phyloP scores from a whole-genome alignment of 2,113 vertebrate genomes.

The Proteles cristata region DNA sequence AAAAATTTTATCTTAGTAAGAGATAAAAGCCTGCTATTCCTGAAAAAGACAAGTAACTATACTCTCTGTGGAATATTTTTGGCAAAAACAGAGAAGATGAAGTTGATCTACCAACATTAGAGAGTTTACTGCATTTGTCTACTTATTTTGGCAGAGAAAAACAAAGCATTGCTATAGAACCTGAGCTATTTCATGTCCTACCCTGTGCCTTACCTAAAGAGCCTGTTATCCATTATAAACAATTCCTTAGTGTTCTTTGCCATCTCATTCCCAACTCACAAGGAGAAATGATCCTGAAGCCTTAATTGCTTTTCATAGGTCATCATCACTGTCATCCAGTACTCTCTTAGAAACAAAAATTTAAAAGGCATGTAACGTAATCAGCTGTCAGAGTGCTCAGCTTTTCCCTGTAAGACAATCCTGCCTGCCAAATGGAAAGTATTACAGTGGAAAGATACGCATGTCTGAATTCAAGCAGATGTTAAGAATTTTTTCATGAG shows the following conservation, averaged over 20 bases:
- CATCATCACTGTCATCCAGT: slow-evolving; percentile 1
- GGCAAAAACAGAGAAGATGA: slow-evolving; percentile 29
- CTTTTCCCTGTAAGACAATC: background rate
- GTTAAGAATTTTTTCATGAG: background rate
- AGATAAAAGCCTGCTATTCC: background rate
- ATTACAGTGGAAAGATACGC: background rate
- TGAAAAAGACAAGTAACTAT: background rate
- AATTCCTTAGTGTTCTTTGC: background rate
- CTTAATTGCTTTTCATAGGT: slow-evolving; percentile 68
- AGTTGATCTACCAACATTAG: background rate
- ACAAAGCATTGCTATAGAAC: slow-evolving; percentile 18
- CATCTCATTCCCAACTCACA: slow-evolving; percentile 47
- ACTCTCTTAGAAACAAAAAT: slow-evolving; percentile 10
- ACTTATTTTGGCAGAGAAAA: slow-evolving; percentile 43
- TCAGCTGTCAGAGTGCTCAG: background rate
- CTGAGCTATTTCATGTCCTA: slow-evolving; percentile 26
- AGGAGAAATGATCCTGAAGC: slow-evolving; percentile 38
- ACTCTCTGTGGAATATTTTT: slow-evolving; percentile 35
- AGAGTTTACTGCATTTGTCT: slow-evolving; percentile 37
- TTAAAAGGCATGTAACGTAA: background rate
- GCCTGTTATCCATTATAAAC: slow-evolving; percentile 15
- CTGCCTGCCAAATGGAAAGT: background rate
- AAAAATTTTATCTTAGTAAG: background rate
- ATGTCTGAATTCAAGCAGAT: slow-evolving; percentile 25
- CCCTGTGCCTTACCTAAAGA: background rate